These are phyloP conservation scores for Sinocyclocheilus rhinocerous DNA, from an alignment of 2,113 vertebrate genomes.

Conservation along the genomic window DNA sequence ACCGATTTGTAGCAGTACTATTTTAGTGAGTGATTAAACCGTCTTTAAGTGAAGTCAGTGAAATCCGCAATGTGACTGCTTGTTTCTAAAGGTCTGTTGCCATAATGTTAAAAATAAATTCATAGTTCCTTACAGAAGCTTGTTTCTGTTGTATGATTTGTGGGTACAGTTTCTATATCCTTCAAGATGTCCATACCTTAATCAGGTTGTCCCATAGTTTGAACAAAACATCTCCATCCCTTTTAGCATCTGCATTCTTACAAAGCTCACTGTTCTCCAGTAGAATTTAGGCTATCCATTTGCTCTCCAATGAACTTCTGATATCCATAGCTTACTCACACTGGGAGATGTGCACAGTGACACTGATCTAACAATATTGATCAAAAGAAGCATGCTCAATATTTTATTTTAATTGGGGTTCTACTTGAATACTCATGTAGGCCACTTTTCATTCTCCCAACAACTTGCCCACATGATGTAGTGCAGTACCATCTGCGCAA, in stretches of 20 bases:
- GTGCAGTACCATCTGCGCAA: neutral
- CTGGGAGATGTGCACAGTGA: neutral
- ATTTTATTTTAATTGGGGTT: neutral
- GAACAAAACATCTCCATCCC: too few relatives aligned
- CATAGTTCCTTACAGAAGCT: neutral
- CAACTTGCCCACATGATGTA: neutral
- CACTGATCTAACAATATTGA: neutral
- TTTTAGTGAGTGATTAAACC: slow-evolving; percentile 1
- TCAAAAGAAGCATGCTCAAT: neutral
- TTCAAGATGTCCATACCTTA: neutral
- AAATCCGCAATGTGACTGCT: neutral
- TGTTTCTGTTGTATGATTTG: neutral
- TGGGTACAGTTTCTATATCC: neutral
- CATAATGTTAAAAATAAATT: slow-evolving; percentile 1
- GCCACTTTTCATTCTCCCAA: neutral
- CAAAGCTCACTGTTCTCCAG: neutral
- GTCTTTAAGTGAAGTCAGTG: neutral
- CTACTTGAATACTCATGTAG: neutral
- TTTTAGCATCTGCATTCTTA: neutral
- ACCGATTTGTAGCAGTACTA: neutral
- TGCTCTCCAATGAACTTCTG: neutral
- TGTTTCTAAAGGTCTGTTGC: slow-evolving; percentile 12
- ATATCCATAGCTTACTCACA: neutral
- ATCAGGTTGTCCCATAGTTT: neutral
- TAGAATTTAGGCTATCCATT: neutral